phyloP scores from a whole-genome alignment of 2,888 invertebrate species.

The Microchrysa polita region DNA sequence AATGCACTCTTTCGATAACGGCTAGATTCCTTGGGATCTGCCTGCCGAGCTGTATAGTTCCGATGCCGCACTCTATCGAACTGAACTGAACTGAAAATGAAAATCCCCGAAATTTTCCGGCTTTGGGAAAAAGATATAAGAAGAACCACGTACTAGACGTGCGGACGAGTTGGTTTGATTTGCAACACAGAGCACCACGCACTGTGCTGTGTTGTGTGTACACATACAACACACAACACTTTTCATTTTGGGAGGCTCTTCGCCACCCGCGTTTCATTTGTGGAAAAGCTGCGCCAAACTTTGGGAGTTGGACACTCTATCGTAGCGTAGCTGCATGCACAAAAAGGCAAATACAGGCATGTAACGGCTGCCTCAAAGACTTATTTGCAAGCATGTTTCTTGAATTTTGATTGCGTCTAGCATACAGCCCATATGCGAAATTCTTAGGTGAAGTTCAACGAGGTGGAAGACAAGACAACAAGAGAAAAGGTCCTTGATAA shows the following conservation, averaged over 20 bases:
- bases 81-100: slow-evolving; percentile 4
- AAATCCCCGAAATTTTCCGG: slow-evolving; percentile 22
- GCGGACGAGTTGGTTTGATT: no score
- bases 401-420: slow-evolving; percentile 1
- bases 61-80: slow-evolving; percentile 18
- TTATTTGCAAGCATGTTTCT: slow-evolving; percentile 6
- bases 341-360: background rate
- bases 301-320: no score
- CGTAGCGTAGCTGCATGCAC: background rate
- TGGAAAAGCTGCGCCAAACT: slow-evolving; percentile 27
- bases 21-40: background rate
- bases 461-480: background rate
- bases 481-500: background rate
- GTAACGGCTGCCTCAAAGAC: background rate
- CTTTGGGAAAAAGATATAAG: background rate
- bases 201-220: no score
- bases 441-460: background rate
- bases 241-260: slow-evolving; percentile 1
- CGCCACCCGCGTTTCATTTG: background rate
- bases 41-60: no score
- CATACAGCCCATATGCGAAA: no score
- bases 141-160: no score
- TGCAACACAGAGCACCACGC: no score
- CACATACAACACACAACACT: background rate
- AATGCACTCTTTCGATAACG: no score